Evolutionary conservation across 2,888 invertebrate genomes (phyloP), one percentile per base, ranked within the genome.

Genomic region (Uloborus plumipes): DNA sequence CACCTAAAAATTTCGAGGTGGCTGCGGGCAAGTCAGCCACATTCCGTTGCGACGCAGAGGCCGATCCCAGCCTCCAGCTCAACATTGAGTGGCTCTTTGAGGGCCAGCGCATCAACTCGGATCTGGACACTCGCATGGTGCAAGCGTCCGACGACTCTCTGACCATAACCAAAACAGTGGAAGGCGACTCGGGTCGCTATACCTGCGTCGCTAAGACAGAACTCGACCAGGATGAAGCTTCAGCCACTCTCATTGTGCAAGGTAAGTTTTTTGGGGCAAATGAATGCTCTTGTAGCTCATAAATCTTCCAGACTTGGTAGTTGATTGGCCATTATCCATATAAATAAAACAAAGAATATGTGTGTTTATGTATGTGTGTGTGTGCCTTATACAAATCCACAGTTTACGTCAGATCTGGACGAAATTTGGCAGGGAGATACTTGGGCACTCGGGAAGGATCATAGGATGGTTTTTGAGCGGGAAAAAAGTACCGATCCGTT

Each of bases 111-210:
- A 95, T 99, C 77, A 96, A 98, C 89, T 94, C 96, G 86, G 95
- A 95, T 82, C 91, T 91, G 77, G 96, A 97, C 89, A 93, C 94
- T 18, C 91, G 95, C 75, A 96, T 96, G 89, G 92, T 95, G 0
- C 93, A 88, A 64, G 86, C 87, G 84, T 94, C 94, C 84, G 98
- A 99, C 90, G 94, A 95, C 89, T 98, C 98, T 0, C 91, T 99
- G 86, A 95, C 96, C 20, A 97, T 99, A 84, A 94, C 95, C 14
- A 96, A 97, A 89, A 97, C 98, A 0, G 94, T 94, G 70, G 97
- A 97, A 90, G 90, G 97, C 85, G 99, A 99, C 90, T 96, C 98
- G 0, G 99, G 97, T 6, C 93, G 93, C 85, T 99, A 99, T 89
- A 98, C 98, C 0, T 99, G 99, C 89, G 92, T 96, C 4, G 99